Evolutionary conservation across 2,797 vertebrate species (phyloP).

Genomic region (Poeciliopsis paucimaculata): DNA sequence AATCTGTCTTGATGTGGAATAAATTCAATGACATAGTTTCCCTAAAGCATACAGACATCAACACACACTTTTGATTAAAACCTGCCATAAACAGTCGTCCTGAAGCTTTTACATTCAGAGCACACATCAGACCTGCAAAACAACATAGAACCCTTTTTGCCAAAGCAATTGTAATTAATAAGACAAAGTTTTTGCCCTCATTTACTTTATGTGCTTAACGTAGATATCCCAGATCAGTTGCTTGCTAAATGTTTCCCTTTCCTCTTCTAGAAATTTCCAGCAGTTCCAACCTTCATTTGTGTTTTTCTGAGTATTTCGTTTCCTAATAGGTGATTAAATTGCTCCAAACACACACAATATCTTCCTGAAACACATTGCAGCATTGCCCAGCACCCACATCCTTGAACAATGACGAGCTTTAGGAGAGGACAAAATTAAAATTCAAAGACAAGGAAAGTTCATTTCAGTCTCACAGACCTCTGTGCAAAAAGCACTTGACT

Average conservation of each 20-base stretch:
- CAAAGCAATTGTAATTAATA: background rate
- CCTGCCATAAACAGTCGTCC: conserved; percentile 22
- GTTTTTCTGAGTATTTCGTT: conserved; percentile 53
- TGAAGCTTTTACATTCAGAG: conserved; percentile 24
- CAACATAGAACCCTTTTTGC: conserved; percentile 10
- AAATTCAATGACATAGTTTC: conserved; percentile 24
- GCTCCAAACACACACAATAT: conserved; percentile 73
- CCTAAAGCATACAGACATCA: conserved; percentile 26
- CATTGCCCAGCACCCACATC: conserved; percentile 68
- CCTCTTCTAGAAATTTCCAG: conserved; percentile 35
- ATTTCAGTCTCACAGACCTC: conserved; percentile 74
- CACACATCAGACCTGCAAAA: conserved; percentile 20
- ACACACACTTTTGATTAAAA: conserved; percentile 31
- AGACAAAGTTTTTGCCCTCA: background rate
- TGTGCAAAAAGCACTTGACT: conserved; percentile 79
- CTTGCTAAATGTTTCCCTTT: conserved; percentile 29
- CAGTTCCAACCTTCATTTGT: conserved; percentile 53
- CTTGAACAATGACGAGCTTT: conserved; percentile 77
- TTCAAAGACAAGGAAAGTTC: conserved; percentile 73
- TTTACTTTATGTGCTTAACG: conserved; percentile 14
- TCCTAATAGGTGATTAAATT: conserved; percentile 76
- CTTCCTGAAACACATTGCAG: conserved; percentile 78
- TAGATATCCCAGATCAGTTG: conserved; percentile 28
- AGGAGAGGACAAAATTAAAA: conserved; percentile 76
- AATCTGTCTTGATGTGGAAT: conserved; percentile 32